Percentiles rank a stretch among this genome's conserved stretches.
These are phyloP conservation scores for Eretmochelys imbricata DNA, from an alignment of 2,113 vertebrate species.

Conservation along the genomic window DNA sequence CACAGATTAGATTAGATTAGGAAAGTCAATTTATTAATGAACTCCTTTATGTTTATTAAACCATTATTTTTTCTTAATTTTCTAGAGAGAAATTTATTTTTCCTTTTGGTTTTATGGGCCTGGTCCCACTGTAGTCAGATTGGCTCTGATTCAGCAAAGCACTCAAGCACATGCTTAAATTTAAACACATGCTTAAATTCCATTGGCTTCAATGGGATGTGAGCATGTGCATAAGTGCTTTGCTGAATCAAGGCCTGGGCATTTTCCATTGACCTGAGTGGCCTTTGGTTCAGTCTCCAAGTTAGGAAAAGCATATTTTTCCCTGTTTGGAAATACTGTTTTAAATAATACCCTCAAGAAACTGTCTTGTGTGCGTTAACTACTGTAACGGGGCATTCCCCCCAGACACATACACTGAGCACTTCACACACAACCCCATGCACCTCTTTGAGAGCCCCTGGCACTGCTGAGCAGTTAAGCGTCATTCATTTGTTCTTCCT, in stretches of 20 bases:
- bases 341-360: neutral
- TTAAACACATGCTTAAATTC: neutral
- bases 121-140: neutral
- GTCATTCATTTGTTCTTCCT: neutral
- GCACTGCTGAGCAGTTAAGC: neutral
- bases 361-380: neutral
- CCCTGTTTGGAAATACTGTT: neutral
- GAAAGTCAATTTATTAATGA: neutral
- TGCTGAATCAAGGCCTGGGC: neutral
- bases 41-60: neutral
- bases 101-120: neutral
- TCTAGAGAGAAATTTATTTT: neutral
- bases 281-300: neutral
- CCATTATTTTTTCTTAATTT: neutral
- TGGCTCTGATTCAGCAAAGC: neutral
- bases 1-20: neutral
- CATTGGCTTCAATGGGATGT: neutral
- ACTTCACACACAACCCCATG: rapidly evolving
- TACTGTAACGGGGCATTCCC: neutral
- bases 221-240: neutral
- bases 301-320: neutral
- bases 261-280: neutral
- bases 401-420: no score
- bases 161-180: neutral
- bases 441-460: neutral